These are phyloP conservation scores for Meloidogyne floridensis DNA, from an alignment of 1,140 invertebrate species.

Conservation along the genomic window DNA sequence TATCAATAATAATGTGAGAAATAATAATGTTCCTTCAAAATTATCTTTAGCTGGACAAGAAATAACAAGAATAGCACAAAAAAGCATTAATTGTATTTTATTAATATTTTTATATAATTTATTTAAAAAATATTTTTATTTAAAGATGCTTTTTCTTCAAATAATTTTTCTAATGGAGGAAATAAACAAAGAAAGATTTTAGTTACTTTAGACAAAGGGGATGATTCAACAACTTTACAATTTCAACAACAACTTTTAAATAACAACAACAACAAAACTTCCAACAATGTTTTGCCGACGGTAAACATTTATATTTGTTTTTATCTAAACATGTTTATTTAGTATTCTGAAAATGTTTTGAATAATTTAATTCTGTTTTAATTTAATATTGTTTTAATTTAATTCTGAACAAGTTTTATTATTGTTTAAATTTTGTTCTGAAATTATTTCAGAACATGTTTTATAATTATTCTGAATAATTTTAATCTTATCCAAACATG, in stretches of 20 bases:
- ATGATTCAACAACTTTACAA: not conserved
- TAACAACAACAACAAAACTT: not conserved
- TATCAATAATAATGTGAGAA: not conserved
- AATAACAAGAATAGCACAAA: constrained; percentile 5
- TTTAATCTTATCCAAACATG: not conserved
- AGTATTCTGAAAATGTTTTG: not conserved
- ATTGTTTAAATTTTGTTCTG: no score
- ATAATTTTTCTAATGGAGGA: not conserved
- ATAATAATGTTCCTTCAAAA: not conserved
- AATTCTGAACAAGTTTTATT: not conserved
- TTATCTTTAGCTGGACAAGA: not conserved
- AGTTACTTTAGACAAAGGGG: not conserved
- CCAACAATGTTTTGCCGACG: not conserved
- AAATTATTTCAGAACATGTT: not conserved
- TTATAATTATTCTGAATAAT: not conserved
- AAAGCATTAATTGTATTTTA: not conserved
- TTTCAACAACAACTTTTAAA: not conserved
- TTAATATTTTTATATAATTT: not conserved
- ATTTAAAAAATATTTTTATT: not conserved
- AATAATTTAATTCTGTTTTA: no score
- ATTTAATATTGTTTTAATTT: not conserved
- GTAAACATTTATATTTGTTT: not conserved
- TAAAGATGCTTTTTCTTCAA: not conserved
- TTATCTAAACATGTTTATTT: not conserved
- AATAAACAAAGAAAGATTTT: not conserved